These are phyloP conservation scores for Notocelia uddmanniana DNA, from an alignment of 2,888 invertebrate species.

Conservation along the genomic window DNA sequence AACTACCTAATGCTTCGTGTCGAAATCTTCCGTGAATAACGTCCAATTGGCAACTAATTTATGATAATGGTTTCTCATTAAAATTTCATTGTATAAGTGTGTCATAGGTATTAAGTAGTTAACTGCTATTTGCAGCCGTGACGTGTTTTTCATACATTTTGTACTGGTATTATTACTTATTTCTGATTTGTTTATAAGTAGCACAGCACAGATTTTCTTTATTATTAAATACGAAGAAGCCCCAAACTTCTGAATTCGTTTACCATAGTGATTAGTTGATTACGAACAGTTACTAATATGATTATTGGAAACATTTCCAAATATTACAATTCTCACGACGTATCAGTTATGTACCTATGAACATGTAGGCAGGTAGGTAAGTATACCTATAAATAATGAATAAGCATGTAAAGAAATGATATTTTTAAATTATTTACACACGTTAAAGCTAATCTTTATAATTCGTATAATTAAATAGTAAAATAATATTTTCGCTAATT, in stretches of 20 bases:
- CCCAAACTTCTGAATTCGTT: background rate
- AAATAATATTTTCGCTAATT: background rate
- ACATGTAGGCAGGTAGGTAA: background rate
- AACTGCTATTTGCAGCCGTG: constrained; percentile 26
- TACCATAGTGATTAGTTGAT: background rate
- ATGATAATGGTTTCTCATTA: constrained; percentile 76
- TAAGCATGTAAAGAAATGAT: constrained; percentile 19
- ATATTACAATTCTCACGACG: background rate
- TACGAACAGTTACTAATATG: background rate
- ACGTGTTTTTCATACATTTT: constrained; percentile 23
- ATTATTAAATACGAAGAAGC: background rate
- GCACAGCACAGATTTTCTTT: background rate
- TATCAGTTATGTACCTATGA: background rate
- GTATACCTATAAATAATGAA: constrained; percentile 25
- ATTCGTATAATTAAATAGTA: constrained; percentile 7
- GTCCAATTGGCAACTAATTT: constrained; percentile 74
- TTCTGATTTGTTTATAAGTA: background rate
- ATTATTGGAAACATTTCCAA: background rate
- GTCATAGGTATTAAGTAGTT: constrained; percentile 57
- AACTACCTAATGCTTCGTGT: constrained; percentile 60
- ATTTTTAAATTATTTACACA: constrained; percentile 30
- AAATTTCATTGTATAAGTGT: constrained; percentile 71
- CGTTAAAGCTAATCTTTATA: constrained; percentile 18
- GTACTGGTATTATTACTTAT: background rate
- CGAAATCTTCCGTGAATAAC: constrained; percentile 71